These are phyloP conservation scores for Actinernus sp. DNA, from an alignment of 92 coral and sea anemone species.

Conservation along the genomic window DNA sequence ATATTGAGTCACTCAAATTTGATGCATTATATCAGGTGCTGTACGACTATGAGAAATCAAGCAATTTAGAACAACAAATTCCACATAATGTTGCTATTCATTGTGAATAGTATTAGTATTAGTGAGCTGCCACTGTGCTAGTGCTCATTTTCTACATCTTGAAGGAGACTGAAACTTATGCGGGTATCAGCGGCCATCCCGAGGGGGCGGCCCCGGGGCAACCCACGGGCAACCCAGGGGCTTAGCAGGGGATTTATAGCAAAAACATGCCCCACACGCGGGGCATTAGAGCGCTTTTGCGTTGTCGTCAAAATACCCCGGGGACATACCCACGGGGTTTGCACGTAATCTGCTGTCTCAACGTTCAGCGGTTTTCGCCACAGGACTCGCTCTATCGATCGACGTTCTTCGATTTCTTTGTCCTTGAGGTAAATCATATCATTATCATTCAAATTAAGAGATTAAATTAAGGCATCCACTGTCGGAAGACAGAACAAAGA, in stretches of 20 bases:
- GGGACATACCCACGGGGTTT: conserved; percentile 44
- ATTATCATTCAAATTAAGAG: conserved; percentile 28
- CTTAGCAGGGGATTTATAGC: conserved; percentile 44
- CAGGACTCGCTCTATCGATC: conserved; percentile 30
- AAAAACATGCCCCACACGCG: conserved; percentile 44
- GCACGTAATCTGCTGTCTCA: conserved; percentile 41
- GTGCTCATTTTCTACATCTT: too few relatives aligned
- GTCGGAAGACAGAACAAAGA: too few relatives aligned
- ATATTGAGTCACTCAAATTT: too few relatives aligned
- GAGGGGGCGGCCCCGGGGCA: conserved; percentile 37
- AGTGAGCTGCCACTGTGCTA: too few relatives aligned
- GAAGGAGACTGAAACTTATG: too few relatives aligned
- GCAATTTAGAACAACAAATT: too few relatives aligned
- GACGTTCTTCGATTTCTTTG: conserved; percentile 12
- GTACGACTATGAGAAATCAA: too few relatives aligned
- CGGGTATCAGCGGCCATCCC: conserved; percentile 39
- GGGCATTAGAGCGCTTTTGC: conserved; percentile 45
- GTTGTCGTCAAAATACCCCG: conserved; percentile 38
- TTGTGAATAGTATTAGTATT: too few relatives aligned
- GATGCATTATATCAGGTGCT: too few relatives aligned
- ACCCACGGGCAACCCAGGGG: conserved; percentile 38
- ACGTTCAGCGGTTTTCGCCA: conserved; percentile 47
- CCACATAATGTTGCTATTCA: too few relatives aligned
- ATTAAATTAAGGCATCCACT: conserved; percentile 18
- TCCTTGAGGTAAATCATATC: conserved; percentile 25